Conservation (phyloP, 1,140 invertebrate genomes). For the Idris sp. region DNA sequence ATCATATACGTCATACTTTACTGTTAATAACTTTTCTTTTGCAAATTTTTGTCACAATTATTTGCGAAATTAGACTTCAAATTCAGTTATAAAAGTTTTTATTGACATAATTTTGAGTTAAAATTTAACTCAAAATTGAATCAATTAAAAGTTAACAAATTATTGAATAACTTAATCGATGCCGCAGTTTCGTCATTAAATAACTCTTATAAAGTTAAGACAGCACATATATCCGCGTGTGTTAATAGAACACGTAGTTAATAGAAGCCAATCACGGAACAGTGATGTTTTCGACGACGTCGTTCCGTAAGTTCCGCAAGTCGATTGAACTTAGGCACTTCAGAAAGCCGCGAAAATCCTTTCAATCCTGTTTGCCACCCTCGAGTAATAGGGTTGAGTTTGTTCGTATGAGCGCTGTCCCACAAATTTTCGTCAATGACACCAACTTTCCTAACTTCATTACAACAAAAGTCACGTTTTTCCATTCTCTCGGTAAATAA, state of each 20-base stretch:
- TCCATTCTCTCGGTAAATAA: conserved; percentile 32
- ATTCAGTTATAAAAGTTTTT: neutral
- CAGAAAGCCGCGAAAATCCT: conserved; percentile 63
- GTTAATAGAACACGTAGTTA: conserved; percentile 65
- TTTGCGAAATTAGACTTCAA: neutral
- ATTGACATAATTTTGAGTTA: neutral
- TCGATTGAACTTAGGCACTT: conserved; percentile 64
- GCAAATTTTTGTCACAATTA: neutral
- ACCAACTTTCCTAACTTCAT: conserved; percentile 56
- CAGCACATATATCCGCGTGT: conserved; percentile 46
- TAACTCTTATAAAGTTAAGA: conserved; percentile 47
- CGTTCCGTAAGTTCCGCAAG: conserved; percentile 59
- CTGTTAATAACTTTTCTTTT: too few relatives aligned
- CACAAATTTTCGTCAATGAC: conserved; percentile 62
- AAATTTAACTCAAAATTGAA: neutral
- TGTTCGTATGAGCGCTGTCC: conserved; percentile 53
- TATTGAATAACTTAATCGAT: conserved; percentile 17
- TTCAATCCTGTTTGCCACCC: conserved; percentile 61
- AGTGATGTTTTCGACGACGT: conserved; percentile 62
- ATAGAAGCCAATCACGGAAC: conserved; percentile 61
- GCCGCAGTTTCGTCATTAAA: conserved; percentile 22
- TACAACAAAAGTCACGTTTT: conserved; percentile 60
- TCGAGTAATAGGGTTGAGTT: conserved; percentile 57
- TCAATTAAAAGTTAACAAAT: neutral
- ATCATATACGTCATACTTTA: too few relatives aligned